A percentile compares a stretch with the other conserved stretches of the same genome.
Evolutionary conservation across 2,888 invertebrate species (phyloP).

Genomic region (Rhabditophanes sp.): DNA sequence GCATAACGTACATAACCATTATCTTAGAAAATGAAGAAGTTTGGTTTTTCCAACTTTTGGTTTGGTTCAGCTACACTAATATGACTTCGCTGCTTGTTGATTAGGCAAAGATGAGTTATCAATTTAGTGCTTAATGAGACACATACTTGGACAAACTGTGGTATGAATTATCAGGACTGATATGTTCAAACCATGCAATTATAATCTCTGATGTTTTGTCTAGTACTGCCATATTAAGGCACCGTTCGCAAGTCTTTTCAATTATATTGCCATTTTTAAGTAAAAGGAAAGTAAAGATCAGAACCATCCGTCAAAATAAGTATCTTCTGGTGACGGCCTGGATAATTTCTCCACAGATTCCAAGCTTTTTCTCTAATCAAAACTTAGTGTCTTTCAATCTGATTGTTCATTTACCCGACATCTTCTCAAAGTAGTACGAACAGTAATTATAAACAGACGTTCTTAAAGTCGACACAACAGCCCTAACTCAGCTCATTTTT

Average conservation of each 20-base stretch:
- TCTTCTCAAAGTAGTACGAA: slow-evolving; percentile 57
- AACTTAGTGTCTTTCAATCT: slow-evolving; percentile 62
- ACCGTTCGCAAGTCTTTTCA: slow-evolving; percentile 9
- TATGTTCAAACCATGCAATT: slow-evolving; percentile 57
- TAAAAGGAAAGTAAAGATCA: slow-evolving; percentile 7
- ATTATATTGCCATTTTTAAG: slow-evolving; percentile 10
- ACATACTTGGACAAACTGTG: slow-evolving; percentile 75
- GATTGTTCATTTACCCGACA: slow-evolving; percentile 65
- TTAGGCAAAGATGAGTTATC: slow-evolving; percentile 65
- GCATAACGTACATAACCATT: no score
- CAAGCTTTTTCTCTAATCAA: slow-evolving; percentile 56
- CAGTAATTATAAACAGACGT: slow-evolving; percentile 69
- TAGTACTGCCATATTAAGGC: slow-evolving; percentile 56
- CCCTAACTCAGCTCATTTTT: slow-evolving; percentile 53
- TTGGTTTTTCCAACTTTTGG: slow-evolving; percentile 54
- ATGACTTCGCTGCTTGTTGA: slow-evolving; percentile 59
- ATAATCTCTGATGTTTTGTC: slow-evolving; percentile 55
- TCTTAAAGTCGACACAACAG: slow-evolving; percentile 64
- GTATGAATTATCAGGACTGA: slow-evolving; percentile 68
- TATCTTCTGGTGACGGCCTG: slow-evolving; percentile 17
- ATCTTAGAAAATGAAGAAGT: slow-evolving; percentile 71
- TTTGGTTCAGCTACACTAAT: slow-evolving; percentile 59
- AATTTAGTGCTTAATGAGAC: slow-evolving; percentile 74
- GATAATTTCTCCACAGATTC: slow-evolving; percentile 15
- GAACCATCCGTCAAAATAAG: slow-evolving; percentile 58